Evolutionary conservation across 2,888 invertebrate species (phyloP).

Genomic region (Acleris emargana): DNA sequence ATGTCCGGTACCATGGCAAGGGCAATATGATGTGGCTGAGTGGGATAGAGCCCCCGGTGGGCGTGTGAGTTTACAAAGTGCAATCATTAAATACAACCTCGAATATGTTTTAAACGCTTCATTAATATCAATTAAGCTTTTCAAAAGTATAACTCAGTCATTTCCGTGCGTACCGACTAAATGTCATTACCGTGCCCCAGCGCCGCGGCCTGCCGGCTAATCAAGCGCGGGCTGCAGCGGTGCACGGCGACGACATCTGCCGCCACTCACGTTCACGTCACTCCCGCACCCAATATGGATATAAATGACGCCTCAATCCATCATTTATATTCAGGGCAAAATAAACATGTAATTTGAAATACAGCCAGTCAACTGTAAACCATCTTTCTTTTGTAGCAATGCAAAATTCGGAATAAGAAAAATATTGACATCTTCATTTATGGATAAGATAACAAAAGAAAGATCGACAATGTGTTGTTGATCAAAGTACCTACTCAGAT

Average conservation of each 20-base stretch:
- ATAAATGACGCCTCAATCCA: slow-evolving; percentile 45
- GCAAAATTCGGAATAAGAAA: background rate
- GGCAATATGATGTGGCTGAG: too few relatives aligned
- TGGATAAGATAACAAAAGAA: slow-evolving; percentile 5
- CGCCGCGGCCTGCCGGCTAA: slow-evolving; percentile 48
- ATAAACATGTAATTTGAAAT: slow-evolving; percentile 14
- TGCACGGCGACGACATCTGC: slow-evolving; percentile 54
- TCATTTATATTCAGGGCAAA: slow-evolving; percentile 10
- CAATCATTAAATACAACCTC: background rate
- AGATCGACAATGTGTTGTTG: slow-evolving; percentile 13
- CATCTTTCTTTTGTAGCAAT: background rate
- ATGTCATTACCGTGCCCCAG: slow-evolving; percentile 39
- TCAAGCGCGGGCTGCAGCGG: slow-evolving; percentile 43
- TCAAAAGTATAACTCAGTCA: slow-evolving; percentile 36
- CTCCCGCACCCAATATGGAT: slow-evolving; percentile 45
- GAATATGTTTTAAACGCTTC: slow-evolving; percentile 22
- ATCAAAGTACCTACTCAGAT: slow-evolving; percentile 4
- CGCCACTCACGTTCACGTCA: slow-evolving; percentile 45
- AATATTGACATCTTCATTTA: slow-evolving; percentile 3
- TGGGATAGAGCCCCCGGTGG: too few relatives aligned
- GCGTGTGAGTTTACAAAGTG: too few relatives aligned
- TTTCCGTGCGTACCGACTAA: slow-evolving; percentile 31
- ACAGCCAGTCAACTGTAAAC: slow-evolving; percentile 1
- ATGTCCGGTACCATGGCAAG: too few relatives aligned
- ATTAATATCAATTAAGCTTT: slow-evolving; percentile 32